phyloP scores from a whole-genome alignment of 2,888 invertebrate genomes.

The Geophilus truncorum region DNA sequence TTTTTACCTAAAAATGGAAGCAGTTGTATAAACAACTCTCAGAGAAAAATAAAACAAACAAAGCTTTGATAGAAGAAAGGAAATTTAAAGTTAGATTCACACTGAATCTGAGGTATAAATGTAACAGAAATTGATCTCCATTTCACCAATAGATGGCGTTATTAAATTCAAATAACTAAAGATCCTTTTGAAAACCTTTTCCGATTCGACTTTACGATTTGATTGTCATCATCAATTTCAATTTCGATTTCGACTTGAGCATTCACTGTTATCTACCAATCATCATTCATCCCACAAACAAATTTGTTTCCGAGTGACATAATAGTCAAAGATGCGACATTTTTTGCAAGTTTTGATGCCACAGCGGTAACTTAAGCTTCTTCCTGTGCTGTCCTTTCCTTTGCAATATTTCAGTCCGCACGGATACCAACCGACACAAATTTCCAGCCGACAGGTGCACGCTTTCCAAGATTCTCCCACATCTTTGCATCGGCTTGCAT shows the following conservation, averaged over 20 bases:
- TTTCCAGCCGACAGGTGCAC: slow-evolving; percentile 78
- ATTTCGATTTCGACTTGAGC: background rate
- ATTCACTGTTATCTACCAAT: background rate
- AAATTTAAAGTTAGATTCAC: no score
- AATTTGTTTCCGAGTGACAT: slow-evolving; percentile 73
- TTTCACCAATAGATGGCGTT: no score
- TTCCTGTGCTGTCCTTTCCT: slow-evolving; percentile 63
- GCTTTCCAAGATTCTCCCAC: slow-evolving; percentile 50
- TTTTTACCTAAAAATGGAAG: no score
- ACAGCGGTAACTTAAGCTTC: slow-evolving; percentile 72
- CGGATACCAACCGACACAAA: slow-evolving; percentile 92
- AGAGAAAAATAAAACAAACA: no score
- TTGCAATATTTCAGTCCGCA: slow-evolving; percentile 93
- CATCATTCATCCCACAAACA: slow-evolving; percentile 57
- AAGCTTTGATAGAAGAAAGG: no score
- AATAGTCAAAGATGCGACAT: slow-evolving; percentile 82
- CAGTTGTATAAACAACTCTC: no score
- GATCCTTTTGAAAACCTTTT: background rate
- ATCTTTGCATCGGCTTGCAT: slow-evolving; percentile 46
- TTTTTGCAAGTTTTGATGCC: slow-evolving; percentile 93
- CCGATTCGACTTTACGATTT: background rate
- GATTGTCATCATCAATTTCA: background rate
- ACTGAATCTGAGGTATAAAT: no score
- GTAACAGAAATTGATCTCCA: no score
- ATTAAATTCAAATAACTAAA: no score